Evolutionary conservation across 2,113 vertebrate species (phyloP).

Genomic region (Beaufortia kweichowensis): DNA sequence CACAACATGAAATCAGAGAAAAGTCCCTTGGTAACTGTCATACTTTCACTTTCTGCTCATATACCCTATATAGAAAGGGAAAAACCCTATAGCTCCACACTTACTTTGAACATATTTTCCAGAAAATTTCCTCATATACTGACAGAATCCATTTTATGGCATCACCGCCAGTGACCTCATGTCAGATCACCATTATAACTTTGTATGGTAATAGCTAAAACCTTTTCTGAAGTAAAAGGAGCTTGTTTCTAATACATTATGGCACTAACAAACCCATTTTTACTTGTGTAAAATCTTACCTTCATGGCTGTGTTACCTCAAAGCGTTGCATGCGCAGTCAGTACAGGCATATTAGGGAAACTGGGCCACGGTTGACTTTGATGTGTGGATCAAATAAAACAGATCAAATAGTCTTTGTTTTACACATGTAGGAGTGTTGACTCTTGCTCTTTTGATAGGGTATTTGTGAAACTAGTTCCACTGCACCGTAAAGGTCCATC

Average conservation of each 20-base stretch:
- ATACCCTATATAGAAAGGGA: neutral
- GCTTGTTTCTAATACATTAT: neutral
- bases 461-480: neutral
- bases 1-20: slow-evolving; percentile 23
- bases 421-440: neutral
- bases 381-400: neutral
- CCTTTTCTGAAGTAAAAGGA: neutral
- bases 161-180: neutral
- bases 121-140: neutral
- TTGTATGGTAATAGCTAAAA: too few species aligned
- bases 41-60: neutral
- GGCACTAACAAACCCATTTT: too few species aligned
- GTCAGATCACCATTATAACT: too few species aligned
- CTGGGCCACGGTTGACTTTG: neutral
- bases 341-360: neutral
- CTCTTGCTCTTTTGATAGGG: neutral
- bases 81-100: neutral
- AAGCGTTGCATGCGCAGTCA: neutral
- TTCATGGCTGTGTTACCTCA: neutral
- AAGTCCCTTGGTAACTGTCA: slow-evolving; percentile 2
- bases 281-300: neutral
- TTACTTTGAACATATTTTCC: neutral
- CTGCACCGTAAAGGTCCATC: neutral
- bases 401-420: neutral
- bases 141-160: neutral